Base-by-base conservation (phyloP, 2,113 vertebrate genomes). In the Echinops telfairi region DNA sequence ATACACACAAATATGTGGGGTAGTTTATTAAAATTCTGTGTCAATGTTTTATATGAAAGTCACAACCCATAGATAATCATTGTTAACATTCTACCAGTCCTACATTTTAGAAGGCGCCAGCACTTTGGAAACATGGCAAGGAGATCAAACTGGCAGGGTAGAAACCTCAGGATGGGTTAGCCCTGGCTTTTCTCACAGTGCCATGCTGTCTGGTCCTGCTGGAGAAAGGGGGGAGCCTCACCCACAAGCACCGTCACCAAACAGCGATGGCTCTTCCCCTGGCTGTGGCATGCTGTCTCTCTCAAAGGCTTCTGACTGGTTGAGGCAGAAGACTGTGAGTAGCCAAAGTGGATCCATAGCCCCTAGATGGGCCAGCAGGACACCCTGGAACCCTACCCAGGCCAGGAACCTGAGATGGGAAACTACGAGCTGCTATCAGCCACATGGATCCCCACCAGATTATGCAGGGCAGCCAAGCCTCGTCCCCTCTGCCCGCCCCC, bases 41-140 rank as follows among this genome's bases (percentile, higher is more conserved):
- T 78, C 36, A 2, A 2, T 83, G 68, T 25, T 90, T 91, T 88
- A 60, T 40, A 53, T 53, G 47, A 66, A 82, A 94, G 75, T 84
- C 89, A 23, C 3, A 75, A 27, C 31, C 33, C 43, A 80, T n/a
- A 33, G 19, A 60, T 1, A 57, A 53, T 57, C 40, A 77, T 38
- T 60, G 38, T n/a, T 62, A 95, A 90, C 92, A 91, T 29, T 68
- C 70, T 3, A 23, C 62, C 29, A n/a, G 71, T 11, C 15, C 27
- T 8, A 73, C 75, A 79, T 2, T 4, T 70, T 4, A 62, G 43
- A 92, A 84, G 66, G 47, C 27, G 73, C 58, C 31, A 20, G n/a
- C 12, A 31, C 6, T 22, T 2, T 27, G 31, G n/a, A 79, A 70
- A 25, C 36, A 62, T 0, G n/a, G 25, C 23, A 27, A 79, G 64